phyloP scores from a whole-genome alignment of 2,113 vertebrate species.

The Neoarius graeffei region DNA sequence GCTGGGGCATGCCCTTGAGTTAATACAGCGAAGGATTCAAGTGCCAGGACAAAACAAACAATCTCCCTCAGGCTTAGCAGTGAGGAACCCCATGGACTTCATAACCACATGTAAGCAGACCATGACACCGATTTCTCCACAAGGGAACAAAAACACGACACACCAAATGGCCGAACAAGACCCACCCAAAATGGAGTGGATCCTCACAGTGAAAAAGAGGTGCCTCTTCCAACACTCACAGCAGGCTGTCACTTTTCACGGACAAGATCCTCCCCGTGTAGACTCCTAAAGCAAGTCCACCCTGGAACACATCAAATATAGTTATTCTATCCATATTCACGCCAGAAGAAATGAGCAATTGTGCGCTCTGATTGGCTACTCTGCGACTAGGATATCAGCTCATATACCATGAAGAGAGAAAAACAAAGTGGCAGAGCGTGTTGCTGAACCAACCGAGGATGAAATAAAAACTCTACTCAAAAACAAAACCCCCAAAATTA shows the following conservation, averaged over 20 bases:
- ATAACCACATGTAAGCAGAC: constrained; percentile 28
- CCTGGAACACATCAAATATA: too few relatives aligned
- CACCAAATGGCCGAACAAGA: background rate
- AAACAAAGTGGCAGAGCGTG: too few relatives aligned
- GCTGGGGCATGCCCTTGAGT: constrained; percentile 49
- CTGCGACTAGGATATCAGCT: too few relatives aligned
- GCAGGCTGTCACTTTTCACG: background rate
- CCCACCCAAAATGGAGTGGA: background rate
- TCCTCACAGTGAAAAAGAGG: background rate
- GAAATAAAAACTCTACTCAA: too few relatives aligned
- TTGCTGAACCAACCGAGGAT: too few relatives aligned
- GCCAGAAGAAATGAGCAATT: too few relatives aligned
- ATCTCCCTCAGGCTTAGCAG: constrained; percentile 18
- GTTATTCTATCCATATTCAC: background rate
- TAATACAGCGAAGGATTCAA: constrained; percentile 57
- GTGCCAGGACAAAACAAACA: constrained; percentile 46
- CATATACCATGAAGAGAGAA: too few relatives aligned
- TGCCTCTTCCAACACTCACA: background rate
- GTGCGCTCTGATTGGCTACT: too few relatives aligned
- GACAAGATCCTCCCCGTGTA: background rate
- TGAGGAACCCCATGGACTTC: constrained; percentile 49
- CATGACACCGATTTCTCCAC: constrained; percentile 23
- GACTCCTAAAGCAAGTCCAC: background rate
- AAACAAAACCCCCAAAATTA: too few relatives aligned
- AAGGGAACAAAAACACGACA: constrained; percentile 17